These are phyloP conservation scores for Strigamia transsilvanica DNA, from an alignment of 2,888 invertebrate genomes.

Conservation along the genomic window DNA sequence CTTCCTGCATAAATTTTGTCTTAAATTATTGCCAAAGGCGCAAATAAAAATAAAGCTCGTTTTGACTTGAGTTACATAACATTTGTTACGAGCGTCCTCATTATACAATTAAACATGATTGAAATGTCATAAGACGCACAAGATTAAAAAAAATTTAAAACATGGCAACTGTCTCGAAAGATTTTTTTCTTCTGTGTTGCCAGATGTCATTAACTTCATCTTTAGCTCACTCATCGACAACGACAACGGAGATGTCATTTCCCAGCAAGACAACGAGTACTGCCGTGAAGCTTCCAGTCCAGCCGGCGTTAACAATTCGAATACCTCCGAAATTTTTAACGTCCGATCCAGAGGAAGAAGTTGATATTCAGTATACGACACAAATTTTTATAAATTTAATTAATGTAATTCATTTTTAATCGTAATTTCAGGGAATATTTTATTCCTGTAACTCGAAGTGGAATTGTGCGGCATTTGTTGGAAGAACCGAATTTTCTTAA, in stretches of 20 bases:
- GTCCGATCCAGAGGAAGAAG: constrained; percentile 30
- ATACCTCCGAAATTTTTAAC: constrained; percentile 42
- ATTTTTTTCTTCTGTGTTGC: background rate
- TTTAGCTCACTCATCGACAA: background rate
- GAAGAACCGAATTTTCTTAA: constrained; percentile 51
- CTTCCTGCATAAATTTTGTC: constrained; percentile 24
- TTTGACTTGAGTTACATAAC: background rate
- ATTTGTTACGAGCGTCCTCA: background rate
- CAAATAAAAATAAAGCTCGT: background rate
- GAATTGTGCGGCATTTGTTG: constrained; percentile 48
- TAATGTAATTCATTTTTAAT: background rate
- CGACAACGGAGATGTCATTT: background rate
- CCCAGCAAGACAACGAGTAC: background rate
- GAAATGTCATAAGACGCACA: constrained; percentile 15
- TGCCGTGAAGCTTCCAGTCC: constrained; percentile 28
- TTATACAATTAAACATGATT: background rate
- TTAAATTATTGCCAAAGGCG: constrained; percentile 25
- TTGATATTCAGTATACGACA: constrained; percentile 3
- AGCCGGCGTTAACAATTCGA: constrained; percentile 22
- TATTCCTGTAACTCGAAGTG: constrained; percentile 51
- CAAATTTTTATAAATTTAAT: background rate
- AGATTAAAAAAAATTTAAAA: background rate
- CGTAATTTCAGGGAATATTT: constrained; percentile 51
- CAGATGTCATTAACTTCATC: background rate
- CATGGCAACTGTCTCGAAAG: background rate